phyloP scores from a whole-genome alignment of 2,888 invertebrate species.

The Callosobruchus maculatus region DNA sequence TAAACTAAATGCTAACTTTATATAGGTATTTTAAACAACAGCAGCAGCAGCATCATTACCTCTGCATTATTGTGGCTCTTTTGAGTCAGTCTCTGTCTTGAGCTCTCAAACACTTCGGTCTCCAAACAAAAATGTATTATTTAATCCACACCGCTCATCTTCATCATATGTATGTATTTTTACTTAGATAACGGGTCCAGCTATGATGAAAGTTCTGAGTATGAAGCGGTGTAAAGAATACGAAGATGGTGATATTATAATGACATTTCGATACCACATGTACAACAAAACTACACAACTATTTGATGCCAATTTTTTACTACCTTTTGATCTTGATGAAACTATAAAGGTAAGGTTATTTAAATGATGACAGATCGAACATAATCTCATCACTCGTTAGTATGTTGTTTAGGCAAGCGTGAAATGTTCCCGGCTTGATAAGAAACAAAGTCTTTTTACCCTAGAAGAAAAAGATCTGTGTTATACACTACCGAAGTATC shows the following conservation, averaged over 20 bases:
- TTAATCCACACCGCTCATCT: no score
- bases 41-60: no score
- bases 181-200: background rate
- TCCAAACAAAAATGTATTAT: no score
- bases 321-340: background rate
- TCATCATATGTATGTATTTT: background rate
- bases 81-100: no score
- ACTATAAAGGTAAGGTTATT: background rate
- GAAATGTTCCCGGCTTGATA: background rate
- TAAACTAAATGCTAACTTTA: no score
- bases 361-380: background rate
- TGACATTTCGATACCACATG: background rate
- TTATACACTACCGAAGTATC: background rate
- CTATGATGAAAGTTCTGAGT: background rate
- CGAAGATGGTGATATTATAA: background rate
- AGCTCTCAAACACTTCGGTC: no score
- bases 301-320: background rate
- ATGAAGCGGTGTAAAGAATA: background rate
- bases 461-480: background rate
- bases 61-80: no score
- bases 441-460: background rate
- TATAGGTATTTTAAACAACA: no score
- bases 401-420: background rate
- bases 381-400: background rate
- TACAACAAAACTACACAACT: background rate